Evolutionary conservation across 2,888 invertebrate species (phyloP), one percentile per base, ranked within the genome.

Genomic region (Drosophila borealis): DNA sequence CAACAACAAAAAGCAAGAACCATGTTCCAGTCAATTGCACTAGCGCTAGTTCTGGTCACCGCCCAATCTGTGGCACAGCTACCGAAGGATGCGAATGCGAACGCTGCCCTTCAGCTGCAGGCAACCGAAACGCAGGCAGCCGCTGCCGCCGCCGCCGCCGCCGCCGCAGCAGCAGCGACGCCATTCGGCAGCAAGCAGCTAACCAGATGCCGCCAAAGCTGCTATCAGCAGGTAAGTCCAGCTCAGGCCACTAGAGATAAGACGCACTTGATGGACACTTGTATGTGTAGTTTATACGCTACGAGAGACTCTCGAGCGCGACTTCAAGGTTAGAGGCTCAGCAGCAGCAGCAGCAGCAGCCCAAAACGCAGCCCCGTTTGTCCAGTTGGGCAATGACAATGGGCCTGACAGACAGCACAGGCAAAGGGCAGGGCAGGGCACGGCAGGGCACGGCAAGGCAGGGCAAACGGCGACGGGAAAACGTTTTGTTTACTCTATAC

Each of bases 201-300:
- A 69, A 90, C 81, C 81, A 91, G 90, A 88, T 92, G 92, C 86
- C 91, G 91, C 78, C 92, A 92, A 89, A 92, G 90, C 78, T 92
- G 92, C 86, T 91, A 92, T 89, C 91, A 91, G 83, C 91, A 91
- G 92, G 92, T 92, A 83, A 84, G 89, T 56, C 69, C 75, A 46
- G 54, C 45, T 56, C 59, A 41, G 51, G 34, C 57, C 72, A 74
- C 56, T 57, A 56, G 57, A 77, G 77, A 75, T 76, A 76, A 74
- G 65, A 63, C 62, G 62, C 82, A 80, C 78, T 78, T 81, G 81
- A 81, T 75, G 80, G 81, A 85, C 81, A 81, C 82, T 81, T 81
- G 82, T 74, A 71, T 75, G 72, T 65, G 54, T 51, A 29, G 29
- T 29, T 29, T 29, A 29, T 29, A 25, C 25, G 50, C 2, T 29